phyloP scores from a whole-genome alignment of 2,797 vertebrate species.

The Pipistrellus pipistrellus region DNA sequence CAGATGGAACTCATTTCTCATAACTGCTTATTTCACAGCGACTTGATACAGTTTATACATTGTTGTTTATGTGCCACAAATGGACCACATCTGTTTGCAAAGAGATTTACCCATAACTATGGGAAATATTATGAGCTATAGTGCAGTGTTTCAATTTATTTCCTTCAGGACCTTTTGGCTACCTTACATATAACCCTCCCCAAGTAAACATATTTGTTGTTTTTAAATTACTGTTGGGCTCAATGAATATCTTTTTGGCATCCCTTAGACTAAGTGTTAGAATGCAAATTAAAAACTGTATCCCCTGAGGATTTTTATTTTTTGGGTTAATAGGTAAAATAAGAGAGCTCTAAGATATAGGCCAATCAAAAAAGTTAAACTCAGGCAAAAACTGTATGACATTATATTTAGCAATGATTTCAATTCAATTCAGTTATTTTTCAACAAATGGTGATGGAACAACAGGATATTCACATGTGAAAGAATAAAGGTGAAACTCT shows the following conservation, averaged over 20 bases:
- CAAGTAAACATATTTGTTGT: not conserved
- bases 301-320: not conserved
- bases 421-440: not conserved
- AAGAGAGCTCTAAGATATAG: not conserved
- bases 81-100: conserved; percentile 6
- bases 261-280: not conserved
- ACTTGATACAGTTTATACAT: conserved; percentile 14
- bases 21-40: not conserved
- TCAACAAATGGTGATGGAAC: not conserved
- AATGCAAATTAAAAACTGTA: not conserved
- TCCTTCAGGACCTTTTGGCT: not conserved
- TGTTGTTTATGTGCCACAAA: conserved; percentile 7
- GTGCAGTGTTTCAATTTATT: not conserved
- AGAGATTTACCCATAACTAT: not conserved
- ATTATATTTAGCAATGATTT: not conserved
- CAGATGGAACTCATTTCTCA: conserved; percentile 57
- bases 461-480: not conserved
- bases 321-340: not conserved
- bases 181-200: not conserved
- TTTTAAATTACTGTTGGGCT: not conserved
- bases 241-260: not conserved
- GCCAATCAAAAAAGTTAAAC: conserved; percentile 41
- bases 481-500: not conserved
- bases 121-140: not conserved
- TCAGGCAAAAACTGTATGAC: not conserved